Percentiles rank a stretch among this genome's conserved stretches.
Evolutionary conservation across 2,113 vertebrate species (phyloP).

Genomic region (Brienomyrus longianalis): DNA sequence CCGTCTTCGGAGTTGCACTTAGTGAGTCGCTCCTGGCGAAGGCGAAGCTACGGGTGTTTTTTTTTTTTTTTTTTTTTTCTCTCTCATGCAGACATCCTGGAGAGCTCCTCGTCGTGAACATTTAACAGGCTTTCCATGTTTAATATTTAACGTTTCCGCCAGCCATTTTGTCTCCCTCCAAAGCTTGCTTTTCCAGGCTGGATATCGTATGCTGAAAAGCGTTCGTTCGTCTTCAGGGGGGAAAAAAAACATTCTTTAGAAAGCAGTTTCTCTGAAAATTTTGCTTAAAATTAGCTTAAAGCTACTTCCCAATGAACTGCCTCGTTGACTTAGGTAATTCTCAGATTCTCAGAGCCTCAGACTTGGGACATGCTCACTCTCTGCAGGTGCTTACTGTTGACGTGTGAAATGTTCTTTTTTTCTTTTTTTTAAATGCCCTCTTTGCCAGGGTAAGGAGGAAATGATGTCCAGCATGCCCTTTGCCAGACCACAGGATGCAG

Average conservation of each 20-base stretch:
- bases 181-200: not conserved
- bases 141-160: not conserved
- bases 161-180: not conserved
- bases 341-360: not conserved
- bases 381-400: not conserved
- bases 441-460: constrained; percentile 79
- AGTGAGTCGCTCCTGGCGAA: not conserved
- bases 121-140: constrained; percentile 10
- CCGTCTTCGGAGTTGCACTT: not conserved
- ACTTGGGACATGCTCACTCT: not conserved
- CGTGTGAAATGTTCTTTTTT: constrained; percentile 1
- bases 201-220: not conserved
- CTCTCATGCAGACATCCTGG: not conserved
- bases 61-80: not conserved
- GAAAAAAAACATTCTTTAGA: not conserved
- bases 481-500: constrained; percentile 87
- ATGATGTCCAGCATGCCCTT: constrained; percentile 88
- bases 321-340: not conserved
- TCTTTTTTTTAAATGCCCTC: not conserved
- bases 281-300: not conserved
- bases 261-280: not conserved
- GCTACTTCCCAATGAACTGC: not conserved
- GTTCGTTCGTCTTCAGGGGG: not conserved
- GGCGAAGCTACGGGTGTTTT: not conserved
- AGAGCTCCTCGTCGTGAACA: not conserved